Base-by-base conservation (phyloP, 37 sponge, comb jelly and placozoan genomes). In the Beroe ovata region DNA sequence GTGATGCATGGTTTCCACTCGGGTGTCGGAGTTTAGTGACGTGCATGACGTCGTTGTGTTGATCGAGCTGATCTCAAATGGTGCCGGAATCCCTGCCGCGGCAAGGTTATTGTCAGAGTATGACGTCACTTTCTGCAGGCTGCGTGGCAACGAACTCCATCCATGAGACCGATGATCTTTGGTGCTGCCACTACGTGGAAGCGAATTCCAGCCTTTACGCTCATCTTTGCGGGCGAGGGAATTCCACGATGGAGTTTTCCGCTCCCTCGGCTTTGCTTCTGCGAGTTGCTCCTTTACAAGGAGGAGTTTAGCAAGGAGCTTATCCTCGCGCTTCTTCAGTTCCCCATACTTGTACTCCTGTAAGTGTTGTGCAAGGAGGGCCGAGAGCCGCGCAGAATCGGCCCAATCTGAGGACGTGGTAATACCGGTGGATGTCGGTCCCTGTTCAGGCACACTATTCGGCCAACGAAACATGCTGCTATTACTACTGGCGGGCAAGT, bases 271-370 rank as follows among this genome's bases (percentile, higher is more conserved):
- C 54, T 47, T 47, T 11, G 54, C 54, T 20, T 42, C 54, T 1
- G 54, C 33, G 16, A 77, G 25, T 29, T 40, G 84, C 4, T 77
- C 54, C 41, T 36, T 38, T 3, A 36, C 54, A 36, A 23, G 54
- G 21, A 16, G 42, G 35, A 77, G 47, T 35, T 77, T 77, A 40
- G 54, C 84, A 19, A 77, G 26, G 36, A 77, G 33, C 22, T 77
- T 77, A 8, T n/a, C 54, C 25, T 77, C 84, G 1, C 47, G 16
- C 47, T 77, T 77, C 84, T 77, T 77, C 47, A 77, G 54, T 41
- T 77, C 84, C 3, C 36, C 20, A 6, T 33, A 40, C 28, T 77
- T 77, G 54, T 77, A 77, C 47, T 77, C 84, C 38, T 77, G 54
- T 6, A 77, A 1, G 47, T 40, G 35, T 8, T 77, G 84, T 19